Conservation (phyloP, 2,113 vertebrate species). For the Ictidomys tridecemlineatus region DNA sequence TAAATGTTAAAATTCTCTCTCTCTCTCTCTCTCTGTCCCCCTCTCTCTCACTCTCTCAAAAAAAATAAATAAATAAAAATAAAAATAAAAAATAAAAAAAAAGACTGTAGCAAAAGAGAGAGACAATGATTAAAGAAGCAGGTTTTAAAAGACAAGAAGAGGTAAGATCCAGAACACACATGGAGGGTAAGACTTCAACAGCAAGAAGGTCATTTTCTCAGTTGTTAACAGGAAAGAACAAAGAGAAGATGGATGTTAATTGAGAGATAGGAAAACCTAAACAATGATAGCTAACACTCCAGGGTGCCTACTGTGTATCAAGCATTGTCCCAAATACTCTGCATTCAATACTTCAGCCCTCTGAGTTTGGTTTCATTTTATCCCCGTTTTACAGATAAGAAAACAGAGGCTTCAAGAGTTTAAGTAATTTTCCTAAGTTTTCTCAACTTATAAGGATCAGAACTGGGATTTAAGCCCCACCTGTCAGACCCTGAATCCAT, state of each 20-base stretch:
- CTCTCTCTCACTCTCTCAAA: too few species aligned
- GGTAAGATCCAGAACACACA: background rate
- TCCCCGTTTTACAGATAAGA: conserved; percentile 41
- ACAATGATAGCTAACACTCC: background rate
- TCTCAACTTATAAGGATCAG: background rate
- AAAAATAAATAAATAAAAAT: too few species aligned
- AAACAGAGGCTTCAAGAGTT: conserved; percentile 19
- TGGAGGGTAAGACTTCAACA: background rate
- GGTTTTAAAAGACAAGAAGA: conserved; percentile 23
- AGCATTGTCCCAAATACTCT: background rate
- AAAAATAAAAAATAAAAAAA: too few species aligned
- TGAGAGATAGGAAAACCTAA: background rate
- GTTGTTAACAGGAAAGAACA: background rate
- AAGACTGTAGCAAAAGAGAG: background rate
- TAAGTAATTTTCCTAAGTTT: background rate
- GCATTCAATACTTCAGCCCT: background rate
- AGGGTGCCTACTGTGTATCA: background rate
- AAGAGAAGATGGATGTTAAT: conserved; percentile 21
- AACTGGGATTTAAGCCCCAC: conserved; percentile 26
- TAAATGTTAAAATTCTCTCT: too few species aligned
- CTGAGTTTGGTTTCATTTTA: background rate
- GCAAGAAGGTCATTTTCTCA: background rate
- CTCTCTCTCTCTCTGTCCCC: too few species aligned
- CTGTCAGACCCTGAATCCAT: background rate
- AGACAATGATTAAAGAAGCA: background rate